Evolutionary conservation across 1,140 invertebrate genomes (phyloP), one percentile per base, ranked within the genome.

Genomic region (Heliconius himera): DNA sequence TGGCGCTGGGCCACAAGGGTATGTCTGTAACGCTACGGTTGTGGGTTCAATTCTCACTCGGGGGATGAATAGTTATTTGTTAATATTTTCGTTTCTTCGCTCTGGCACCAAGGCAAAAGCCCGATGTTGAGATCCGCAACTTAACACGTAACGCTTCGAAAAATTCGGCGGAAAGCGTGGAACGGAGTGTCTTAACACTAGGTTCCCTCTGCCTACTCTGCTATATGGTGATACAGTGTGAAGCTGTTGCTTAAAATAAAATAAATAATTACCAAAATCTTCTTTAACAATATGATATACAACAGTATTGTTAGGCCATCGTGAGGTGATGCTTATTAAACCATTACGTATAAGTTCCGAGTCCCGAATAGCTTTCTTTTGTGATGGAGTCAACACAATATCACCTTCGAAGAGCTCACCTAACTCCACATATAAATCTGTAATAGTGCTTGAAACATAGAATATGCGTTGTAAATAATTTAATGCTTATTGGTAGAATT

Each of bases 281-380:
- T 95, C 90, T 29, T 96, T 93, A 51, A 95, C 88, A 46, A 97
- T 96, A 56, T 95, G 89, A 82, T 96, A 96, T 6, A 96, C 95
- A 5, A 97, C 95, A 6, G 96, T 95, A 2, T 95, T 96, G 46
- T 95, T 92, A 0, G 95, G 95, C 96, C 97, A 97, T 46, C 95
- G 94, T 33, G 92, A 93, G 2, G 94, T 90, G 2, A 91, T 94
- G 74, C 96, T 95, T 13, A 95, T 84, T 41, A 97, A 83, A 0
- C 96, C 96, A 81, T 97, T 96, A 75, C 96, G 89, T 56, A 84
- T 80, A 38, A 73, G 36, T 6, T 49, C 29, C 36, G 73, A 76
- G 75, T 86, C 81, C 8, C 84, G 60, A 29, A 95, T 83, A 2
- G 89, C 92, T 51, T 84, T 77, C 11, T 79, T 80, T 78, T 95